Percentiles rank a stretch among this genome's conserved stretches.
Evolutionary conservation across 2,797 vertebrate species (phyloP).

Genomic region (Xenops minutus): DNA sequence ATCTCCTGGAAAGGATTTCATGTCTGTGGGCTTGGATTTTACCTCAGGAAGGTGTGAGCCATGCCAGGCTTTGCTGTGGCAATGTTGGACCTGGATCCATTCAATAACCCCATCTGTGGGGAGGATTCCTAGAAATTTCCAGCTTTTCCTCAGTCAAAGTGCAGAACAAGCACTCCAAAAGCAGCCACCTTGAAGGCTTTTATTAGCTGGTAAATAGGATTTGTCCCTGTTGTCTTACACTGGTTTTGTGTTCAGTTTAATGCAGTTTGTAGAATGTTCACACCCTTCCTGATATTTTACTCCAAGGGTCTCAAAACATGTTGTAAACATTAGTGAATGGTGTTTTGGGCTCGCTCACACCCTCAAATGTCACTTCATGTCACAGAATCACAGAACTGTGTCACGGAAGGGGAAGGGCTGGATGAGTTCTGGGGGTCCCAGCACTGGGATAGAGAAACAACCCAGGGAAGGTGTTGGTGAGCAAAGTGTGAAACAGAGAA

Average conservation of each 20-base stretch:
- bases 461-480: background rate
- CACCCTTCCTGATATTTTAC: background rate
- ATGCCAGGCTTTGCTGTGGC: background rate
- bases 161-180: background rate
- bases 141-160: background rate
- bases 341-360: background rate
- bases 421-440: background rate
- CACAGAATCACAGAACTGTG: too few species aligned
- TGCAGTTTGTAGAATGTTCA: background rate
- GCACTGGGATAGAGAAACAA: background rate
- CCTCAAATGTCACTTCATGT: background rate
- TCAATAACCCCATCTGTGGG: background rate
- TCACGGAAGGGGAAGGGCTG: background rate
- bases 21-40: background rate
- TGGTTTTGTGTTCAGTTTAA: background rate
- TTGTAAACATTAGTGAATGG: rapidly evolving
- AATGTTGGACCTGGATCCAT: background rate
- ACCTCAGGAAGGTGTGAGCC: background rate
- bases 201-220: background rate
- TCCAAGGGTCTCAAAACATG: background rate
- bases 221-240: background rate
- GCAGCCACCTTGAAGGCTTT: background rate
- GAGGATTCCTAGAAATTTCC: background rate
- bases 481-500: background rate
- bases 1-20: rapidly evolving